phyloP scores from a whole-genome alignment of 1,140 invertebrate species.

The Atta cephalotes region DNA sequence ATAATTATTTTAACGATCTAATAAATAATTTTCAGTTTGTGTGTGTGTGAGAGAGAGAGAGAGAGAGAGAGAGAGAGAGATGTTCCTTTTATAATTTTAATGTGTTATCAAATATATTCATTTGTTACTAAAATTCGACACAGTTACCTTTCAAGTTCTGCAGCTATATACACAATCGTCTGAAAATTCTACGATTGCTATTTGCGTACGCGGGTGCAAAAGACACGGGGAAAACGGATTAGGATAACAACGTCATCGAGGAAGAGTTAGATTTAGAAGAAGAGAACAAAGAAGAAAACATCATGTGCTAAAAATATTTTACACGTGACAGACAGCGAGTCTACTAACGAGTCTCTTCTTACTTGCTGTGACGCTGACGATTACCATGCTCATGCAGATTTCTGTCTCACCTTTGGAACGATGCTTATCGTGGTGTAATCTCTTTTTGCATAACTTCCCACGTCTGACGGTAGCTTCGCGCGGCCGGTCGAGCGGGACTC shows the following conservation, averaged over 20 bases:
- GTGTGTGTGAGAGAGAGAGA: no score
- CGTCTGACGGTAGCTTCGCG: conserved; percentile 53
- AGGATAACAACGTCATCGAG: conserved; percentile 6
- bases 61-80: no score
- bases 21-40: no score
- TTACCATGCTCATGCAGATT: conserved; percentile 46
- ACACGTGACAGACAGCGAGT: conserved; percentile 52
- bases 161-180: neutral
- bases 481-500: conserved; percentile 57
- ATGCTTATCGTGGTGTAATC: conserved; percentile 54
- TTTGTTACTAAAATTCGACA: neutral
- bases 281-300: conserved; percentile 22
- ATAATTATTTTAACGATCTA: no score
- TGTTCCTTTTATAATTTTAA: neutral
- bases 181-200: neutral
- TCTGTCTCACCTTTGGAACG: conserved; percentile 16
- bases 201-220: neutral
- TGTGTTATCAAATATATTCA: neutral
- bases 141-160: neutral
- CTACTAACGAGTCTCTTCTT: conserved; percentile 14
- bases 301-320: conserved; percentile 69
- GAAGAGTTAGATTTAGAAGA: neutral
- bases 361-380: conserved; percentile 65
- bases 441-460: conserved; percentile 79
- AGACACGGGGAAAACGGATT: neutral